Base-by-base conservation (phyloP, 2,113 vertebrate genomes). In the Erythrolamprus reginae region DNA sequence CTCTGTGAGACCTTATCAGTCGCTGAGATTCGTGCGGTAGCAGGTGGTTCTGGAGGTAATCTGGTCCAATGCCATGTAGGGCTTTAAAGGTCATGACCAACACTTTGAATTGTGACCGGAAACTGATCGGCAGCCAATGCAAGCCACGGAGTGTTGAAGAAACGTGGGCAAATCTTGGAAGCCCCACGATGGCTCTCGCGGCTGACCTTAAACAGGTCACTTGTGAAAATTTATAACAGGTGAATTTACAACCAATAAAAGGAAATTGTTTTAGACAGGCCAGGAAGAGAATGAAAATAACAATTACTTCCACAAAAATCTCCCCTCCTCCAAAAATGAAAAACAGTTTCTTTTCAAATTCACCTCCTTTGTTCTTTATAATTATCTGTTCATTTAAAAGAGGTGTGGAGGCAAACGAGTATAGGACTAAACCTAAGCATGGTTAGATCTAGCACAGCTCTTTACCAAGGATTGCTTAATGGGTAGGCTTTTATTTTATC, bases 211-310 rank as follows among this genome's bases (percentile, higher is more conserved):
- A n/a, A 93, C 82, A 55, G 91, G 92, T 51, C 82, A 88, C 48
- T 89, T 61, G 1, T 0, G 52, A 86, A 89, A 93, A 93, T 89
- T 90, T 90, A 52, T 33, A 93, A 82, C 84, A 84, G 53, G 83
- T 33, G n/a, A 94, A 91, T 94, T 94, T 92, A 90, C 92, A 94
- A 89, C 3, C 47, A 86, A 65, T 87, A 48, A 93, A 92, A 90
- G 58, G 86, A 92, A 92, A 92, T 19, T 88, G 23, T 88, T 95
- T 95, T 93, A 89, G 92, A 90, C 50, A 91, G 92, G 82, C 94
- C 87, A 89, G 45, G 84, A 84, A 89, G 52, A 89, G 87, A 94
- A 92, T 82, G 88, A 88, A 92, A 86, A 94, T 94, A 50, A 90
- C 28, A 95, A 93, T 91, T 87, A 94, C 84, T 89, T 51, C 82